Conservation (phyloP, 2,113 vertebrate species). For the Thamnophis sirtalis region DNA sequence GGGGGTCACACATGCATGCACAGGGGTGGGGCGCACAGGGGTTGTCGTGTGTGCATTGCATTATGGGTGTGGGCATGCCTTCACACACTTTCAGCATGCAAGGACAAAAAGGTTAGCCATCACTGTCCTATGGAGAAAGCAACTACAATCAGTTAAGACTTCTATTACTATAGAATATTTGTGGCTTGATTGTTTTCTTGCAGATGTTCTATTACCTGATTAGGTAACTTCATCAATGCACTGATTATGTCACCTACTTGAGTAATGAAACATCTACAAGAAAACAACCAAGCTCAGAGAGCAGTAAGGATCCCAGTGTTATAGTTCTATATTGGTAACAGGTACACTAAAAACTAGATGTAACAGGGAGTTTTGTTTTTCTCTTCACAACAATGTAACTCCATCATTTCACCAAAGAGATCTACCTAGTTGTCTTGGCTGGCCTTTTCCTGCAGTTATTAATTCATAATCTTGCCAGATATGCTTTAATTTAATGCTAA, state of each 20-base stretch:
- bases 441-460: constrained; percentile 34
- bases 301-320: not conserved
- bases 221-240: not conserved
- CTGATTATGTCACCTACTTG: not conserved
- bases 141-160: not conserved
- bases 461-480: constrained; percentile 32
- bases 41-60: too few relatives aligned
- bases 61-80: too few relatives aligned
- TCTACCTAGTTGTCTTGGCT: not conserved
- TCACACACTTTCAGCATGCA: too few relatives aligned
- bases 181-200: not conserved
- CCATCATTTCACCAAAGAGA: constrained; percentile 5
- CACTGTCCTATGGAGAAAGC: too few relatives aligned
- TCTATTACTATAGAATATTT: not conserved
- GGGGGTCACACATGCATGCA: too few relatives aligned
- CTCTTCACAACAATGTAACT: not conserved
- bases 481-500: constrained; percentile 39
- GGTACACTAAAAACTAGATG: not conserved
- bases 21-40: too few relatives aligned
- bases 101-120: too few relatives aligned
- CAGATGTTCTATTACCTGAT: not conserved
- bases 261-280: not conserved
- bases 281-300: not conserved
- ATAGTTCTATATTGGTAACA: not conserved
- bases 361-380: not conserved